phyloP scores from a whole-genome alignment of 2,113 vertebrate genomes.

The Melospiza georgiana region DNA sequence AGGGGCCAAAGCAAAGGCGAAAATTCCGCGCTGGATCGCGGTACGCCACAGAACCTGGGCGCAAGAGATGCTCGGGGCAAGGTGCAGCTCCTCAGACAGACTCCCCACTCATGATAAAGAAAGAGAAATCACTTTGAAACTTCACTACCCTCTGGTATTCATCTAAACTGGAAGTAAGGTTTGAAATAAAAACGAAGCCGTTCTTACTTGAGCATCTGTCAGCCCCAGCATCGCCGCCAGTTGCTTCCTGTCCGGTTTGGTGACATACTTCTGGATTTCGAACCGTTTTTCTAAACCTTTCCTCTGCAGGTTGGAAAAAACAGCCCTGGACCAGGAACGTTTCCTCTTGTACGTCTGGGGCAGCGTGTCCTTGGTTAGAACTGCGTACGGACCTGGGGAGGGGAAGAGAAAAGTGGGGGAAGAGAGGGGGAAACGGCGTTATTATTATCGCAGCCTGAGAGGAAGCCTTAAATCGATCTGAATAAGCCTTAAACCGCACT shows the following conservation, averaged over 20 bases:
- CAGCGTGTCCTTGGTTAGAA: conserved; percentile 98
- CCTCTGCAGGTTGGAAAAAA: conserved; percentile 97
- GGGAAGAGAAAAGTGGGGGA: background rate
- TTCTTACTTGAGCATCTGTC: conserved; percentile 94
- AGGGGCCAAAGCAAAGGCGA: conserved; percentile 38
- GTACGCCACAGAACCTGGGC: rapidly evolving
- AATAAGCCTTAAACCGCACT: too few relatives aligned
- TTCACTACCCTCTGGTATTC: background rate
- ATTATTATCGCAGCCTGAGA: background rate
- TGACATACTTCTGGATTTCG: conserved; percentile 99
- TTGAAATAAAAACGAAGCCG: background rate
- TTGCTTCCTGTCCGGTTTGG: conserved; percentile 97
- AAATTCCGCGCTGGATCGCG: background rate
- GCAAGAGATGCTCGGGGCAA: background rate
- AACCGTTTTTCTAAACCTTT: conserved; percentile 98
- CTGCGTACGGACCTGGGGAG: conserved; percentile 88
- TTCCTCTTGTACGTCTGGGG: conserved; percentile 98
- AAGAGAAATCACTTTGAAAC: background rate
- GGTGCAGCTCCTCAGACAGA: background rate
- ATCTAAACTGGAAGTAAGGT: background rate
- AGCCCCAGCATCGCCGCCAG: conserved; percentile 97
- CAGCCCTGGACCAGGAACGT: conserved; percentile 95
- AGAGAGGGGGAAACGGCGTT: background rate
- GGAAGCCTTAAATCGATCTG: background rate
- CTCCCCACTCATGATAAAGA: background rate